phyloP scores from a whole-genome alignment of 2,797 vertebrate species.

The Thalassophryne amazonica region DNA sequence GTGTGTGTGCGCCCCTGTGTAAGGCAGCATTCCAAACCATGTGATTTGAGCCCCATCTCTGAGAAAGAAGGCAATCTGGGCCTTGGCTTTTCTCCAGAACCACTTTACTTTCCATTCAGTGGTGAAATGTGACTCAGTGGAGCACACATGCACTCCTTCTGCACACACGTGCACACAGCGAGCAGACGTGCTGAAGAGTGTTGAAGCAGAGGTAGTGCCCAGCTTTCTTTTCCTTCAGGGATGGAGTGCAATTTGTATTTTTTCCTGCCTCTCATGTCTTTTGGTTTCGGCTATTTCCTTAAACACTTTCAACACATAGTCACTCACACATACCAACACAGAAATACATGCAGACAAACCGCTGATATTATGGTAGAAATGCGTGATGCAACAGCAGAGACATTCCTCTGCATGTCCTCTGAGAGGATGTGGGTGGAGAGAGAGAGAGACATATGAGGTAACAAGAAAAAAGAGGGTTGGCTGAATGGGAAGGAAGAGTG shows the following conservation, averaged over 20 bases:
- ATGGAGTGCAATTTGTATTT: slow-evolving; percentile 2
- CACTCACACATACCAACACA: neutral
- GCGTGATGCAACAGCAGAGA: slow-evolving; percentile 56
- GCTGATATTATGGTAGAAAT: slow-evolving; percentile 15
- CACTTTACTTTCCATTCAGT: slow-evolving; percentile 50
- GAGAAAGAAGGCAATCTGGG: slow-evolving; percentile 56
- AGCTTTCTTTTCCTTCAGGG: slow-evolving; percentile 8
- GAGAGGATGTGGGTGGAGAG: slow-evolving; percentile 4
- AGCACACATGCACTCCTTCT: slow-evolving; percentile 4
- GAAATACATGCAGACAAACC: slow-evolving; percentile 13
- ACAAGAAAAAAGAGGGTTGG: slow-evolving; percentile 28
- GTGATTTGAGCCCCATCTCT: slow-evolving; percentile 50
- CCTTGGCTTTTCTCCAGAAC: slow-evolving; percentile 52
- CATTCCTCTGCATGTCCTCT: slow-evolving; percentile 32
- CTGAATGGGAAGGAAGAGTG: slow-evolving; percentile 14
- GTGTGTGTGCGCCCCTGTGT: slow-evolving; percentile 30
- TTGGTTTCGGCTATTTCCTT: slow-evolving; percentile 18
- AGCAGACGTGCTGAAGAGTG: slow-evolving; percentile 4
- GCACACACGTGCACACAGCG: neutral
- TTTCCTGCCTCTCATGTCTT: slow-evolving; percentile 13
- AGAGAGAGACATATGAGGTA: slow-evolving; percentile 8
- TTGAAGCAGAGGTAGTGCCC: neutral
- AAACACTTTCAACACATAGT: neutral
- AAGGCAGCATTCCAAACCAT: slow-evolving; percentile 48
- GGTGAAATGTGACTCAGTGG: slow-evolving; percentile 31